Percentiles rank a stretch among this genome's conserved stretches.
phyloP scores from a whole-genome alignment of 2,888 invertebrate species.

The Hemithea aestivaria region DNA sequence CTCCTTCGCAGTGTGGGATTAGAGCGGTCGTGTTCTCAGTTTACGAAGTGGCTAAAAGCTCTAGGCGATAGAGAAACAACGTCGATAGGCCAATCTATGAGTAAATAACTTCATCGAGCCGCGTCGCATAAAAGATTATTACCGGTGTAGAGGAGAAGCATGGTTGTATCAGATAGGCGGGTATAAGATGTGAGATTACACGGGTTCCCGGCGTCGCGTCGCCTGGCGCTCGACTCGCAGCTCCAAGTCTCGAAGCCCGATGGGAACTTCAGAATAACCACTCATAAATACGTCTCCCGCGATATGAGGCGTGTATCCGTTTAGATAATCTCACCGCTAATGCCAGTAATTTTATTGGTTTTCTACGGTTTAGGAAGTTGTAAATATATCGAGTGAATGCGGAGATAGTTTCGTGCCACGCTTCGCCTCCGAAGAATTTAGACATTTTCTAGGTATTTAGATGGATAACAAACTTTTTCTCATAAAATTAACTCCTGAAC shows the following conservation, averaged over 20 bases:
- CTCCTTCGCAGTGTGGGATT: background rate
- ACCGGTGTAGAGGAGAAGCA: slow-evolving; percentile 38
- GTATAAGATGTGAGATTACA: slow-evolving; percentile 45
- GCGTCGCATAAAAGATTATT: slow-evolving; percentile 49
- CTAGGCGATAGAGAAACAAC: slow-evolving; percentile 26
- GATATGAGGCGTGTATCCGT: slow-evolving; percentile 47
- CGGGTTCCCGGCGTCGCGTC: slow-evolving; percentile 38
- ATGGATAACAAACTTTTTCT: too few species aligned
- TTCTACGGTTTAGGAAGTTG: slow-evolving; percentile 42
- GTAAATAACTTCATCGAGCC: slow-evolving; percentile 52
- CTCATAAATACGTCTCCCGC: slow-evolving; percentile 50
- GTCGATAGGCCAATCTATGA: slow-evolving; percentile 36
- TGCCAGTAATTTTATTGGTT: slow-evolving; percentile 40
- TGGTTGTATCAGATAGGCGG: slow-evolving; percentile 46
- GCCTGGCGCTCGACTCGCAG: slow-evolving; percentile 13
- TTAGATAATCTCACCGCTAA: slow-evolving; percentile 45
- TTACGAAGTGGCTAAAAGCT: slow-evolving; percentile 26
- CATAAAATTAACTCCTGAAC: too few species aligned
- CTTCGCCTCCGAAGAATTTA: slow-evolving; percentile 24
- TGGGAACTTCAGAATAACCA: slow-evolving; percentile 51
- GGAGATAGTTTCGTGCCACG: slow-evolving; percentile 23
- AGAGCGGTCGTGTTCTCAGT: slow-evolving; percentile 9
- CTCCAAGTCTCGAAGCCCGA: slow-evolving; percentile 17
- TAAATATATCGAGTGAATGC: slow-evolving; percentile 36
- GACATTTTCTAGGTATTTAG: too few species aligned